A percentile compares a stretch with the other conserved stretches of the same genome.
Evolutionary conservation across 2,888 invertebrate species (phyloP).

Genomic region (Anoplius nigerrimus): DNA sequence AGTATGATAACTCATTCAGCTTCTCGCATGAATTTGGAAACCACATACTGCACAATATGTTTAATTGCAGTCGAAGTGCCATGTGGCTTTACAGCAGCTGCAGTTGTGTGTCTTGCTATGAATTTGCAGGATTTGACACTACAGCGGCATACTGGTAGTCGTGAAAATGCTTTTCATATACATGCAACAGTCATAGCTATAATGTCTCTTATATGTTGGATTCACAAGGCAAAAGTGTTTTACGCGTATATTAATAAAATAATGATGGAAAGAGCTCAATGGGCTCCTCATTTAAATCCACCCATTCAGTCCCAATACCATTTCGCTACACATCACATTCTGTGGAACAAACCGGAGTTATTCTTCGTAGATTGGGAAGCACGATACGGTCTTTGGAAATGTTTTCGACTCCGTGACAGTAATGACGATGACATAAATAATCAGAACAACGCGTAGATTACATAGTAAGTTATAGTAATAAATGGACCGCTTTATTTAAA

Average conservation of each 20-base stretch:
- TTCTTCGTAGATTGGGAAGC: constrained; percentile 83
- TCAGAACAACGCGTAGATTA: no score
- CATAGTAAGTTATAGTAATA: no score
- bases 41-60: constrained; percentile 77
- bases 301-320: constrained; percentile 78
- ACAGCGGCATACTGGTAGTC: constrained; percentile 64
- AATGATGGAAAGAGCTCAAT: constrained; percentile 78
- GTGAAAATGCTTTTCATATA: constrained; percentile 75
- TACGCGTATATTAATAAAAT: constrained; percentile 79
- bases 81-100: constrained; percentile 79
- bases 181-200: constrained; percentile 79
- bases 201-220: constrained; percentile 80
- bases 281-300: constrained; percentile 81
- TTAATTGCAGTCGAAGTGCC: constrained; percentile 79
- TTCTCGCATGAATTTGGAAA: constrained; percentile 77
- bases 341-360: constrained; percentile 80
- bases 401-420: constrained; percentile 71
- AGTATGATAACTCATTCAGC: constrained; percentile 76
- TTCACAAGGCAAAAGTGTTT: constrained; percentile 78
- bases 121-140: constrained; percentile 78
- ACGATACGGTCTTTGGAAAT: constrained; percentile 81
- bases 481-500: no score
- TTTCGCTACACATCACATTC: constrained; percentile 77
- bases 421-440: background rate
- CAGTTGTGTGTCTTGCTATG: constrained; percentile 79